Percentiles rank a stretch among this genome's conserved stretches.
Evolutionary conservation across 2,113 vertebrate species (phyloP).

Genomic region (Zosterops lateralis): DNA sequence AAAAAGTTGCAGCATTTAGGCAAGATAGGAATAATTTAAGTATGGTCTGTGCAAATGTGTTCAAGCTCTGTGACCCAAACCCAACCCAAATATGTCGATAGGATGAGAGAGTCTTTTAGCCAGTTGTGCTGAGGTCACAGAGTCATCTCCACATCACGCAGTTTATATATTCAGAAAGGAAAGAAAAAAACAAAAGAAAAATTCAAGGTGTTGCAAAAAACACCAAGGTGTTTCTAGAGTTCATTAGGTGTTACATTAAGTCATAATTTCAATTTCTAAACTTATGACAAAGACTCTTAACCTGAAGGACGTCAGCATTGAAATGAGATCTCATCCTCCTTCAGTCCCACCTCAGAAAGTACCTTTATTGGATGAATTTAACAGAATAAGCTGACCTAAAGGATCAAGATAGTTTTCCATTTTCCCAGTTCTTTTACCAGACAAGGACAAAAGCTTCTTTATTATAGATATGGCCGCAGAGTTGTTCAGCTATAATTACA

Average conservation of each 20-base stretch:
- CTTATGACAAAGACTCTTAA: background rate
- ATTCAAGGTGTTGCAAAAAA: background rate
- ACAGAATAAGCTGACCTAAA: background rate
- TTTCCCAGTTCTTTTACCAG: background rate
- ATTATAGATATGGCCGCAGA: background rate
- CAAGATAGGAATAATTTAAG: background rate
- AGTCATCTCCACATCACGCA: accelerated
- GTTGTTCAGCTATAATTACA: background rate
- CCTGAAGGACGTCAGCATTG: background rate
- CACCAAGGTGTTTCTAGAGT: background rate
- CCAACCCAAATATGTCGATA: background rate
- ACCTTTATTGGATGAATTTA: background rate
- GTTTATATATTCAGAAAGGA: background rate
- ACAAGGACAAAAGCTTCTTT: background rate
- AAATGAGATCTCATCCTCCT: background rate
- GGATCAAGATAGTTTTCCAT: background rate
- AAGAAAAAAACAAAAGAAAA: background rate
- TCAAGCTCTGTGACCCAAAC: background rate
- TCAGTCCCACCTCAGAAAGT: background rate
- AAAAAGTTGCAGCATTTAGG: background rate
- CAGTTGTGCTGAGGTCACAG: background rate
- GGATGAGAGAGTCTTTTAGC: background rate
- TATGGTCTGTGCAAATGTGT: background rate
- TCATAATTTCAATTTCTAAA: background rate
- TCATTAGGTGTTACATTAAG: background rate